Evolutionary conservation across 1,140 invertebrate genomes (phyloP), one percentile per base, ranked within the genome.

Genomic region (Oryzaephilus surinamensis): DNA sequence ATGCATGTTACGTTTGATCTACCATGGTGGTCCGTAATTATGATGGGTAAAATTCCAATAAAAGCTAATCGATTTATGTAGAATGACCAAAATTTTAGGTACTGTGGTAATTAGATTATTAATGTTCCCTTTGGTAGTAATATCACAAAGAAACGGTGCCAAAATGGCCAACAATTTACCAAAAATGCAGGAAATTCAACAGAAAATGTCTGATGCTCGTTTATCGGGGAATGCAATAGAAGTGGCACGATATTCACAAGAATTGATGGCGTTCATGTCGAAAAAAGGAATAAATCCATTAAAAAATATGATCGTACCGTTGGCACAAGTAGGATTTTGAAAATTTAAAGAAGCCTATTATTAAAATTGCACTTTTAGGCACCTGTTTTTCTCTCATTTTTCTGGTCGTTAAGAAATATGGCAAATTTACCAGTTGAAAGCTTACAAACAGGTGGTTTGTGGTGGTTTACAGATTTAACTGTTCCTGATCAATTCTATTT

Each of bases 381-480:
- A 6, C 91, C 92, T 1, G 58, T 97, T 4, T 97, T 97, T 60
- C 63, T 97, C 23, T 92, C 91, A 5, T 84, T 93, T 57, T 97
- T 95, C 56, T 69, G 88, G 55, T 88, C 76, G 0, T 59, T 97
- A 7, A 69, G 84, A 55, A 55, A 65, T 45, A 95, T 97, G 90
- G 76, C 89, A 1, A 82, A 80, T 53, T 66, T 80, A 6, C 93
- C 91, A 2, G 78, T 97, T 7, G 84, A 88, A 36, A 91, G 87
- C 59, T 72, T 98, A 71, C 76, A 75, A 43, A 64, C 71, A 13
- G 95, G 94, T n/a, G 96, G 96, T 3, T 41, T 92, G 0, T 79
- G 70, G 33, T 99, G 95, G 95, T 94, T 98, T 59, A 70, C 71
- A 1, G 90, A 99, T 73, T 71, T 99, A 8, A 93, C 90, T 3